Evolutionary conservation across 2,113 vertebrate genomes (phyloP).

Genomic region (Tenrec ecaudatus): DNA sequence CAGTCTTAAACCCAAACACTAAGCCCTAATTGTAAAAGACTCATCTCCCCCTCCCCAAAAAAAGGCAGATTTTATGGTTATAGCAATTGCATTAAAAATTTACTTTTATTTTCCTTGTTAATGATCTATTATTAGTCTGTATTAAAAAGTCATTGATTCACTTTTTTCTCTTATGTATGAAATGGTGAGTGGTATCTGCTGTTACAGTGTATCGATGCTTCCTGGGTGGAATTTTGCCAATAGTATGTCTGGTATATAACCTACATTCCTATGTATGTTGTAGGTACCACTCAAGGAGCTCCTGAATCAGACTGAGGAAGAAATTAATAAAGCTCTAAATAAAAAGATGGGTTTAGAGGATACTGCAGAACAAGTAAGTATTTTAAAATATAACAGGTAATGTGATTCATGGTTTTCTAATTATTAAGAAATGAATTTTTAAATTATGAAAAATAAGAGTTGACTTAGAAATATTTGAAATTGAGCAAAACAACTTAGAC

Average conservation of each 20-base stretch:
- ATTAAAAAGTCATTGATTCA: constrained; percentile 8
- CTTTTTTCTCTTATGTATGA: neutral
- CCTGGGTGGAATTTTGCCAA: constrained; percentile 45
- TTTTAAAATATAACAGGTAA: neutral
- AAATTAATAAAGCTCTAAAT: constrained; percentile 84
- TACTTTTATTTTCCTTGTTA: neutral
- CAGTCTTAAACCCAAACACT: neutral
- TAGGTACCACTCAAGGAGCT: constrained; percentile 87
- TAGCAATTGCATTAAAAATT: neutral
- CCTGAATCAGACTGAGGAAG: constrained; percentile 86
- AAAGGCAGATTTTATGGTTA: constrained; percentile 29
- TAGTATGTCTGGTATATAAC: neutral
- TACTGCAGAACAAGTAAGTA: constrained; percentile 87
- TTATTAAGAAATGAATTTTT: constrained; percentile 19
- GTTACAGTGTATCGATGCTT: neutral
- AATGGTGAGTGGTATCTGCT: neutral
- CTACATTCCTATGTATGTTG: constrained; percentile 32
- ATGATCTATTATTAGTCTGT: constrained; percentile 32
- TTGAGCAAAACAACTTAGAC: neutral
- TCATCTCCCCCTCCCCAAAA: too few relatives aligned
- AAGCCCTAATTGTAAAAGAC: neutral
- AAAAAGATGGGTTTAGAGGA: constrained; percentile 86
- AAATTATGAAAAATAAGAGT: constrained; percentile 48
- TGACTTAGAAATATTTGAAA: constrained; percentile 48
- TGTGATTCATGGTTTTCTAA: constrained; percentile 13